Evolutionary conservation across 2,888 invertebrate genomes (phyloP).

Genomic region (Tipula confusa): DNA sequence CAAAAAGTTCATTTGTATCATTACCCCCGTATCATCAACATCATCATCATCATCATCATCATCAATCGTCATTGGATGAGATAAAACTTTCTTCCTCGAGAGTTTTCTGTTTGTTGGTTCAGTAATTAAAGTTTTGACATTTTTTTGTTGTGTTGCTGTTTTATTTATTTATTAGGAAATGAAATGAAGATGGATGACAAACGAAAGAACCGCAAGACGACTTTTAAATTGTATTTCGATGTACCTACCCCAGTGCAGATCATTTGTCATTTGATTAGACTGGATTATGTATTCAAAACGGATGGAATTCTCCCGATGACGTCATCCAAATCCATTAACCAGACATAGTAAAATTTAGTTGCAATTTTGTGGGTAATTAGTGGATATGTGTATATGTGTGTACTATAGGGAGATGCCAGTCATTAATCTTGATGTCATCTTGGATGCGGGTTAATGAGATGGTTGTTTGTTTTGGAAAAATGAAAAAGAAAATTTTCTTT

Average conservation of each 20-base stretch:
- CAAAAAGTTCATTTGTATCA: background rate
- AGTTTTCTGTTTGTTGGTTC: background rate
- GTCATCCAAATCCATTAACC: background rate
- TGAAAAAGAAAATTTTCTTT: background rate
- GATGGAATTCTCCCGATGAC: background rate
- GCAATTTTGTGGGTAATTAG: background rate
- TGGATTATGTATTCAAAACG: background rate
- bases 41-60: background rate
- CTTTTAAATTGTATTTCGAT: background rate
- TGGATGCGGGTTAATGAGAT: slow-evolving; percentile 4
- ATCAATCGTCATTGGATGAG: background rate
- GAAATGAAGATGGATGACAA: background rate
- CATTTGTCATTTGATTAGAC: background rate
- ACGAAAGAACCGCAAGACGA: background rate
- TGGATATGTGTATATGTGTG: background rate
- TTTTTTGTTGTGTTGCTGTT: background rate
- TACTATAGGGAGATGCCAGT: background rate
- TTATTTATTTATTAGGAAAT: background rate
- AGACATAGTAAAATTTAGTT: background rate
- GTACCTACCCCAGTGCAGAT: background rate
- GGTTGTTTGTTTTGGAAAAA: background rate
- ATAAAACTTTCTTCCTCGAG: slow-evolving; percentile 3
- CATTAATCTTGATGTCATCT: background rate
- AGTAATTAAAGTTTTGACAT: slow-evolving; percentile 14
- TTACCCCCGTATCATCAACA: background rate